Evolutionary conservation across 2,113 vertebrate genomes (phyloP).

Genomic region (Asarcornis scutulata): DNA sequence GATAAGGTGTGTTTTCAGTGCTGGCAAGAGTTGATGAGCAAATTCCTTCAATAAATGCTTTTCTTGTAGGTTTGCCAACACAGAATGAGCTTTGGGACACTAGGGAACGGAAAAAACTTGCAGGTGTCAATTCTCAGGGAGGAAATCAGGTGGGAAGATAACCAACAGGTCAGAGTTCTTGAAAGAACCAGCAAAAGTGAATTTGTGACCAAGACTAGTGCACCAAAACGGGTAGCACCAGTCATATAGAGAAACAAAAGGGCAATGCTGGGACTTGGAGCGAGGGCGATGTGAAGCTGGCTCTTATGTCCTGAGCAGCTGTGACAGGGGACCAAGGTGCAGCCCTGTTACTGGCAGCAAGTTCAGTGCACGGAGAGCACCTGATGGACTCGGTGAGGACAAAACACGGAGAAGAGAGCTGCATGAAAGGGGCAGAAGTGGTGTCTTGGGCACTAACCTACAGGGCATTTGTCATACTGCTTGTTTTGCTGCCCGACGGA

Average conservation of each 20-base stretch:
- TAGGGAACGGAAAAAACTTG: constrained; percentile 6
- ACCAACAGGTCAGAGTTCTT: background rate
- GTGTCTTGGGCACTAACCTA: background rate
- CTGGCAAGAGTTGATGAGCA: constrained; percentile 17
- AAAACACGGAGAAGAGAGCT: background rate
- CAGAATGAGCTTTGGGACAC: background rate
- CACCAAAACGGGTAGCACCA: background rate
- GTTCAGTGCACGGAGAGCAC: no score
- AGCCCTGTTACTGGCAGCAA: background rate
- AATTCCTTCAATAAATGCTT: constrained; percentile 50
- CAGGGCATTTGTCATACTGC: background rate
- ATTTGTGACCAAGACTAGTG: background rate
- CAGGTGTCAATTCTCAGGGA: constrained; percentile 5
- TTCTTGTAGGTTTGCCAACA: constrained; percentile 33
- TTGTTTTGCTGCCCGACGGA: background rate
- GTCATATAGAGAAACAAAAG: background rate
- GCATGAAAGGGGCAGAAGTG: background rate
- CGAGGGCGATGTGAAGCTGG: background rate
- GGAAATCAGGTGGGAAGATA: background rate
- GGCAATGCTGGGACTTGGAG: background rate
- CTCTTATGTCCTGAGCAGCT: background rate
- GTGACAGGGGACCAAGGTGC: background rate
- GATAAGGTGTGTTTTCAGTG: constrained; percentile 10
- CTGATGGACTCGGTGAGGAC: background rate
- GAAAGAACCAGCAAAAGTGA: background rate